Base-by-base conservation (phyloP, 2,797 vertebrate genomes). In the Borostomias antarcticus region DNA sequence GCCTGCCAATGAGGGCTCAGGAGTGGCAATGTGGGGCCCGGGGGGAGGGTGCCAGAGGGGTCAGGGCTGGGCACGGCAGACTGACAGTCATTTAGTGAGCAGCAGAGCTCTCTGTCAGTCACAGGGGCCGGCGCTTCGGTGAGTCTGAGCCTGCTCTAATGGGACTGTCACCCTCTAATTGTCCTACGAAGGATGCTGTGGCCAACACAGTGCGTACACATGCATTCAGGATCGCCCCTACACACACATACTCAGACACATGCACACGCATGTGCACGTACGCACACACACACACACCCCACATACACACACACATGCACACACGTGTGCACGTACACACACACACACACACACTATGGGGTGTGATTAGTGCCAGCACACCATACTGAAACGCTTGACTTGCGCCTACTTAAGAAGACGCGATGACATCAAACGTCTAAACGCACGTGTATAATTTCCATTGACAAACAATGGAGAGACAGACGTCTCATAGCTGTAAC, bases 81-180 rank as follows among this genome's bases (percentile, higher is more conserved):
- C 73, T 85, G 86, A 87, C 88, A 86, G 87, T 86, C 86, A 82
- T 87, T 87, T 83, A 88, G 85, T 70, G 79, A 80, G 80, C 77
- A 76, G 74, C 76, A 73, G 83, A 81, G 81, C 75, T 67, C 56
- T 19, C 69, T 79, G 87, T 86, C 84, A 84, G 68, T 88, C 84
- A 85, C 81, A 54, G 63, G 76, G 70, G 75, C 77, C 75, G 72
- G 72, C 63, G 78, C 80, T 74, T 87, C 84, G 86, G 84, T 85
- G 73, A 63, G 53, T 60, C 63, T n/a, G 43, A 78, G 69, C 62
- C n/a, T 53, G 29, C 68, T 79, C 78, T 84, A 89, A 88, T 85
- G 82, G 86, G 80, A 86, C 83, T 85, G 86, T 87, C 87, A 88
- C 85, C 78, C 80, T 80, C 83, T 87, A 88, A 88, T 88, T 88